A percentile compares a stretch with the other conserved stretches of the same genome.
Conservation (phyloP, 1,140 invertebrate species). For the Sitophilus oryzae region DNA sequence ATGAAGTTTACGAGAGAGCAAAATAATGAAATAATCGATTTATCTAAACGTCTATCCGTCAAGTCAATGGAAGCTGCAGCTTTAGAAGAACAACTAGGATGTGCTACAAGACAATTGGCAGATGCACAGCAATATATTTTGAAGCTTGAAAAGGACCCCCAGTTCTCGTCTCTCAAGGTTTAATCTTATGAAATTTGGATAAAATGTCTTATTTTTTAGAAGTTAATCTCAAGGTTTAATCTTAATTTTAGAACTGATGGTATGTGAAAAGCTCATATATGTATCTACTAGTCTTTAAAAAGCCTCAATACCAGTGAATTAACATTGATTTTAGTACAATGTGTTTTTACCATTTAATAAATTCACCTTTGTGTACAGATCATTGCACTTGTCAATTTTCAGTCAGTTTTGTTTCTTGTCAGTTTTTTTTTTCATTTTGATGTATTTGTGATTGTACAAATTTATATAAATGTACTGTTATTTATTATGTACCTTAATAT, state of each 20-base stretch:
- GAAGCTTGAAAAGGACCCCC: conserved; percentile 64
- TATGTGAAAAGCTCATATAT: conserved; percentile 30
- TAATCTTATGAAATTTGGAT: neutral
- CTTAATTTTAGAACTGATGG: conserved; percentile 39
- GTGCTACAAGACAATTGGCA: conserved; percentile 67
- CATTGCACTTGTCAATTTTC: no score
- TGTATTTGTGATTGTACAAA: no score
- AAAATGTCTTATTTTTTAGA: conserved; percentile 8
- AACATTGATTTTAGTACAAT: conserved; percentile 37
- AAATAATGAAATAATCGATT: conserved; percentile 70
- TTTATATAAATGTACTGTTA: no score
- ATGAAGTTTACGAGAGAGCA: conserved; percentile 74
- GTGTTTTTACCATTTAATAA: conserved; percentile 18
- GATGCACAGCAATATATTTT: conserved; percentile 74
- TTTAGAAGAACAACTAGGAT: conserved; percentile 74
- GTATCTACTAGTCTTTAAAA: conserved; percentile 42
- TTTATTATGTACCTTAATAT: no score
- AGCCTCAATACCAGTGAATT: conserved; percentile 41
- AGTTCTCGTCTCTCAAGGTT: conserved; percentile 54
- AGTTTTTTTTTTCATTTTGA: conserved; percentile 16
- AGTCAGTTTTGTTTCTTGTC: no score
- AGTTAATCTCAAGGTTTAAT: conserved; percentile 1
- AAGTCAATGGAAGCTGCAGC: conserved; percentile 87
- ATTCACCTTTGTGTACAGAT: conserved; percentile 42
- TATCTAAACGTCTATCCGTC: conserved; percentile 85